A percentile compares a stretch with the other conserved stretches of the same genome.
phyloP scores from a whole-genome alignment of 2,797 vertebrate genomes.

The Dendrocincla fuliginosa region DNA sequence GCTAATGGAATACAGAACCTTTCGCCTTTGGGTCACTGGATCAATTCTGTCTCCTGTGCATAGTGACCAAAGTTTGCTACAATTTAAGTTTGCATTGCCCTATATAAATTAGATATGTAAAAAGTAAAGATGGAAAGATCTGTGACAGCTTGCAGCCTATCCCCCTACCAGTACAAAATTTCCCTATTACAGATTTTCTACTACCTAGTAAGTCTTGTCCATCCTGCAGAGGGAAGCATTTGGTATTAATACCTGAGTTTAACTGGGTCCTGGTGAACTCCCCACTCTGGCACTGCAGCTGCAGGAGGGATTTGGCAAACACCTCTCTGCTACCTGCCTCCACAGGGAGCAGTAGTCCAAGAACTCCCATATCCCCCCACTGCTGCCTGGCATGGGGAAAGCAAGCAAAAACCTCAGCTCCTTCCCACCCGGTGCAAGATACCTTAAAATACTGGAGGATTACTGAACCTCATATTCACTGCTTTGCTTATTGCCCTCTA shows the following conservation, averaged over 20 bases:
- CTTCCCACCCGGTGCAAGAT: conserved; percentile 26
- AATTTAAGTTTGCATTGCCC: not conserved
- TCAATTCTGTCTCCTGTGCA: conserved; percentile 18
- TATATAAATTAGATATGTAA: conserved; percentile 8
- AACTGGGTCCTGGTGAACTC: not conserved
- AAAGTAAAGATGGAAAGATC: not conserved
- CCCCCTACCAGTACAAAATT: not conserved
- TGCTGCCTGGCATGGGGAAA: not conserved
- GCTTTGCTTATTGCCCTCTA: not conserved
- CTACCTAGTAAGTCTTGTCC: not conserved
- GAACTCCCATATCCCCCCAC: fast-evolving
- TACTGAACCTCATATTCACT: conserved; percentile 37
- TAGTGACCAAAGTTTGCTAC: not conserved
- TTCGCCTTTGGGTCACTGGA: conserved; percentile 37
- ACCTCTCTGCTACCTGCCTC: not conserved
- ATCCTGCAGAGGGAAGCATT: not conserved
- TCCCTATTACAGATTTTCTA: not conserved
- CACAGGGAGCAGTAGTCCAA: not conserved
- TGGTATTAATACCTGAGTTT: not conserved
- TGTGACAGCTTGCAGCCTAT: not conserved
- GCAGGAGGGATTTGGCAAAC: not conserved
- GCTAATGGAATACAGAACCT: conserved; percentile 23
- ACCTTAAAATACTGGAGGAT: conserved; percentile 21
- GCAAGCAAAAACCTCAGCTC: not conserved
- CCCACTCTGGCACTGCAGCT: not conserved